These are phyloP conservation scores for Saiga tatarica DNA, from an alignment of 2,113 vertebrate genomes.

Conservation along the genomic window DNA sequence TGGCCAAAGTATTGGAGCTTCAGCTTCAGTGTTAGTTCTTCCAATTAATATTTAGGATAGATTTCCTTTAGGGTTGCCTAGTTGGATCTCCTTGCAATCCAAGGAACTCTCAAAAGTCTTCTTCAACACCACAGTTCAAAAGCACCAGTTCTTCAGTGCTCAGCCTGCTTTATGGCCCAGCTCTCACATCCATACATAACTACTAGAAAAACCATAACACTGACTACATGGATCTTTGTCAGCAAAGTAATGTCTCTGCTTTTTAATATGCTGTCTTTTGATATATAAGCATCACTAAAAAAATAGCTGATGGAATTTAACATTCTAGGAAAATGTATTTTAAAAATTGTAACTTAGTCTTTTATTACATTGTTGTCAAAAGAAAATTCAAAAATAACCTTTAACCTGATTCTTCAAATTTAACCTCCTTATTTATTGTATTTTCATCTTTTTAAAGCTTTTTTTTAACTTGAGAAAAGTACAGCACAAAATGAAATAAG, in stretches of 20 bases:
- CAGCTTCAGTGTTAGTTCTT: not conserved
- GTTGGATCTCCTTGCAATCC: not conserved
- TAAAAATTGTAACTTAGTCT: not conserved
- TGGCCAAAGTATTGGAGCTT: not conserved
- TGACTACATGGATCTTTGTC: not conserved
- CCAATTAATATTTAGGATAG: not conserved
- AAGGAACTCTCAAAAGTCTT: not conserved
- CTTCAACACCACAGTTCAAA: not conserved
- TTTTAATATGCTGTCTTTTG: not conserved
- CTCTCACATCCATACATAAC: not conserved
- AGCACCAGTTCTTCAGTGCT: not conserved
- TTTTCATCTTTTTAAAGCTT: not conserved
- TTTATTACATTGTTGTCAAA: not conserved
- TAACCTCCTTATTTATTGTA: not conserved
- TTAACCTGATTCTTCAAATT: not conserved
- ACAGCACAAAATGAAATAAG: not conserved
- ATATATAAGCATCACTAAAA: not conserved
- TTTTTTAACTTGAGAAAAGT: not conserved
- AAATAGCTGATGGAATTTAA: not conserved
- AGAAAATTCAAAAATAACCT: not conserved
- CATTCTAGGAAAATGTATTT: not conserved
- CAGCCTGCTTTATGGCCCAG: not conserved
- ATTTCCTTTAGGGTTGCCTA: not conserved
- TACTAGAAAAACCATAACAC: not conserved
- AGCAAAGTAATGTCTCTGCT: not conserved